These are phyloP conservation scores for Spisula subtruncata DNA, from an alignment of 2,888 invertebrate species.

Conservation along the genomic window DNA sequence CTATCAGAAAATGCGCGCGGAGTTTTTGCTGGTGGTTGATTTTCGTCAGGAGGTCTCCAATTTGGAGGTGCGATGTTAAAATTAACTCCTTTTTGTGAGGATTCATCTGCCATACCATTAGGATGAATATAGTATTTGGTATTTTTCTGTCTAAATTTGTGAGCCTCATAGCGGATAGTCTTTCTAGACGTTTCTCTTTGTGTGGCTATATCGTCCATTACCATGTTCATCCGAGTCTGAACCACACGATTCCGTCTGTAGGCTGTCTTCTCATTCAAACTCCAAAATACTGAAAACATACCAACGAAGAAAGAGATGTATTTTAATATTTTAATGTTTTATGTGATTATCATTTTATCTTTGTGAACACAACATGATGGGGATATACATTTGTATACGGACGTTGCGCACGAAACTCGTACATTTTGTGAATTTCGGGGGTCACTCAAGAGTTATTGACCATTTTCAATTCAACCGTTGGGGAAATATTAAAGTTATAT, in stretches of 20 bases:
- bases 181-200: constrained; percentile 62
- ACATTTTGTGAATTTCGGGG: too few species aligned
- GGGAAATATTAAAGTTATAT: too few species aligned
- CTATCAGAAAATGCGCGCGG: constrained; percentile 31
- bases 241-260: constrained; percentile 73
- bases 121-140: constrained; percentile 54
- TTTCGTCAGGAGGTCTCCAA: constrained; percentile 41
- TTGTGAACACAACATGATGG: too few species aligned
- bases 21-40: background rate
- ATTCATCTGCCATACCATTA: constrained; percentile 5
- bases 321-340: too few species aligned
- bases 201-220: constrained; percentile 69
- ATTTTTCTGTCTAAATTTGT: constrained; percentile 70
- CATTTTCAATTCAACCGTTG: too few species aligned
- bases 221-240: constrained; percentile 71
- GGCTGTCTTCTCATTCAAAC: constrained; percentile 74
- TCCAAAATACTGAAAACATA: constrained; percentile 71
- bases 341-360: too few species aligned
- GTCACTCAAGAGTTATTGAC: too few species aligned
- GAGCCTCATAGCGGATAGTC: constrained; percentile 69
- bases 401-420: too few species aligned
- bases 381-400: too few species aligned
- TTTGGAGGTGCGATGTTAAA: constrained; percentile 53
- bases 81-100: constrained; percentile 27
- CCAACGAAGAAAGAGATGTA: background rate